These are phyloP conservation scores for Stenopsyche tienmushanensis DNA, from an alignment of 1,140 invertebrate genomes.

Conservation along the genomic window DNA sequence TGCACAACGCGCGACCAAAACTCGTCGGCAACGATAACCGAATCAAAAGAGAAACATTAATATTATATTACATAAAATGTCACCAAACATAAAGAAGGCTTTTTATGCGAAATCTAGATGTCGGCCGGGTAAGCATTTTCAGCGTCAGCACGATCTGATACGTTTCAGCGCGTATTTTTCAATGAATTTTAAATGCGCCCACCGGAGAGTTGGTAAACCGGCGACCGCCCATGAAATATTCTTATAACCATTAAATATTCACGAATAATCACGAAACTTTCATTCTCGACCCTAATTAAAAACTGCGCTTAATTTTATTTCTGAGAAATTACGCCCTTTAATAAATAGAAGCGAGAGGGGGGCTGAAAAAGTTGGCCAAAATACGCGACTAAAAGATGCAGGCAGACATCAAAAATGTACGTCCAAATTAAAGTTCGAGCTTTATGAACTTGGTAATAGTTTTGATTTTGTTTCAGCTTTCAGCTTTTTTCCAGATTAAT, in stretches of 20 bases:
- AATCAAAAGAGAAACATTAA: too few relatives aligned
- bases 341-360: background rate
- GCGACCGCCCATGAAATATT: conserved; percentile 19
- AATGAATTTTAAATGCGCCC: conserved; percentile 56
- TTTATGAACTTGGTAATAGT: too few relatives aligned
- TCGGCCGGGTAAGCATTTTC: background rate
- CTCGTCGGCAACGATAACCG: too few relatives aligned
- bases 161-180: conserved; percentile 54
- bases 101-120: too few relatives aligned
- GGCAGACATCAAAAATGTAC: too few relatives aligned
- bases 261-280: conserved; percentile 17
- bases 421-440: too few relatives aligned
- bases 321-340: background rate
- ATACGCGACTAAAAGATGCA: background rate
- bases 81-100: too few relatives aligned
- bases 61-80: too few relatives aligned
- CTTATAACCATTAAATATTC: conserved; percentile 7
- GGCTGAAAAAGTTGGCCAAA: background rate
- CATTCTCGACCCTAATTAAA: background rate
- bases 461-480: too few relatives aligned
- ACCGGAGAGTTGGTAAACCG: conserved; percentile 11
- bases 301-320: conserved; percentile 18
- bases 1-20: too few relatives aligned
- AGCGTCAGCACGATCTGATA: conserved; percentile 49
- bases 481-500: too few relatives aligned